Percentiles rank a stretch among this genome's conserved stretches.
Evolutionary conservation across 1,140 invertebrate species (phyloP).

Genomic region (Nixonia krombeini): DNA sequence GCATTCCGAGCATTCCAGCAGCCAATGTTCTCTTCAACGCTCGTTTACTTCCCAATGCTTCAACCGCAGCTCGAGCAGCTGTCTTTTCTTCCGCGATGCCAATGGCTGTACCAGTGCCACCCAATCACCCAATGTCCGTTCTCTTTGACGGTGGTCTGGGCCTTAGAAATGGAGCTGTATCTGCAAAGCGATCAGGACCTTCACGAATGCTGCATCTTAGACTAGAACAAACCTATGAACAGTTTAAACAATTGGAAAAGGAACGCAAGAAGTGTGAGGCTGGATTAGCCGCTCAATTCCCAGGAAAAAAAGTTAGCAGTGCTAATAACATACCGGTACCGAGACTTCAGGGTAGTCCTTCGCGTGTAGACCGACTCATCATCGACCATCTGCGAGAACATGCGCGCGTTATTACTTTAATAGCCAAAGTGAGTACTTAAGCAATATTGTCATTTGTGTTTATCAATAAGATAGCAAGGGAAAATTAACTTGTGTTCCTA

Average conservation of each 20-base stretch:
- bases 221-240: constrained; percentile 86
- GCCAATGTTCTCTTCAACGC: constrained; percentile 61
- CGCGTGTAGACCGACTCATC: constrained; percentile 85
- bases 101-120: constrained; percentile 55
- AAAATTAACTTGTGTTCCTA: no score
- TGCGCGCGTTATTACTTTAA: constrained; percentile 72
- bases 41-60: constrained; percentile 51
- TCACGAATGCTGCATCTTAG: constrained; percentile 80
- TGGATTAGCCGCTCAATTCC: constrained; percentile 83
- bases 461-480: no score
- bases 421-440: constrained; percentile 62
- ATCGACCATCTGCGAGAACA: constrained; percentile 88
- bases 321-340: constrained; percentile 87
- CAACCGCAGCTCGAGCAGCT: constrained; percentile 9
- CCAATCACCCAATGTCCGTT: constrained; percentile 56
- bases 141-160: constrained; percentile 55
- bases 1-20: constrained; percentile 35
- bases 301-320: constrained; percentile 85
- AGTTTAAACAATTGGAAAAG: constrained; percentile 86
- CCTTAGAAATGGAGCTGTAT: constrained; percentile 50
- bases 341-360: constrained; percentile 84
- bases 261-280: constrained; percentile 90
- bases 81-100: constrained; percentile 60
- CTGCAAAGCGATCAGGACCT: constrained; percentile 72
- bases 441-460: no score